Percentiles rank a stretch among this genome's conserved stretches.
Evolutionary conservation across 2,888 invertebrate genomes (phyloP).

Genomic region (Drosophila aldrichi): DNA sequence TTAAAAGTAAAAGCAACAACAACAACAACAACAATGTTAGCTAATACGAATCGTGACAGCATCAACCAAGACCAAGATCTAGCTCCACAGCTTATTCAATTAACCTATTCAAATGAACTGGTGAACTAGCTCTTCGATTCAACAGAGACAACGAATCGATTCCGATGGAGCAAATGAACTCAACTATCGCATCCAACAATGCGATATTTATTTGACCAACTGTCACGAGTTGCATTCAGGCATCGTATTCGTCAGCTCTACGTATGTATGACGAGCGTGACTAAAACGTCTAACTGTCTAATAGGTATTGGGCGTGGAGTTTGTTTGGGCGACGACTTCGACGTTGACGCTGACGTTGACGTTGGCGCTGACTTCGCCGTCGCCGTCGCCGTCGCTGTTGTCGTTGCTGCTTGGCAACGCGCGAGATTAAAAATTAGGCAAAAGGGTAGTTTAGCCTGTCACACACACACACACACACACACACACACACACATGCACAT

Average conservation of each 20-base stretch:
- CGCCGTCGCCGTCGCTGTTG: constrained; percentile 5
- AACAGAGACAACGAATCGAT: too few relatives aligned
- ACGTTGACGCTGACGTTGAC: background rate
- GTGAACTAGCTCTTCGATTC: background rate
- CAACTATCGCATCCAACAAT: too few relatives aligned
- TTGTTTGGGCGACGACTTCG: background rate
- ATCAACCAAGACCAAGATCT: constrained; percentile 30
- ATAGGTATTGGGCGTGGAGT: constrained; percentile 28
- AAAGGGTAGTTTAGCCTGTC: constrained; percentile 73
- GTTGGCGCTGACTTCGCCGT: background rate
- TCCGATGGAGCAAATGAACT: background rate
- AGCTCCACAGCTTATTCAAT: background rate
- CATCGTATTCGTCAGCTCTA: background rate
- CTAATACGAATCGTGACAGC: constrained; percentile 16
- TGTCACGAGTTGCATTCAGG: background rate
- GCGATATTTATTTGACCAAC: background rate
- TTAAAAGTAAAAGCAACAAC: constrained; percentile 9
- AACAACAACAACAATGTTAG: constrained; percentile 2
- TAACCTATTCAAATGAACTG: background rate
- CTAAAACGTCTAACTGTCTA: constrained; percentile 46
- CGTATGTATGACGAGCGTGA: background rate
- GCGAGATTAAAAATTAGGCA: constrained; percentile 78
- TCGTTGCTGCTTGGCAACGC: constrained; percentile 57
- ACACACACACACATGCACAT: constrained; percentile 19
- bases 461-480: constrained; percentile 35